These are phyloP conservation scores for Drosophila jambulina DNA, from an alignment of 1,140 invertebrate genomes.

Conservation along the genomic window DNA sequence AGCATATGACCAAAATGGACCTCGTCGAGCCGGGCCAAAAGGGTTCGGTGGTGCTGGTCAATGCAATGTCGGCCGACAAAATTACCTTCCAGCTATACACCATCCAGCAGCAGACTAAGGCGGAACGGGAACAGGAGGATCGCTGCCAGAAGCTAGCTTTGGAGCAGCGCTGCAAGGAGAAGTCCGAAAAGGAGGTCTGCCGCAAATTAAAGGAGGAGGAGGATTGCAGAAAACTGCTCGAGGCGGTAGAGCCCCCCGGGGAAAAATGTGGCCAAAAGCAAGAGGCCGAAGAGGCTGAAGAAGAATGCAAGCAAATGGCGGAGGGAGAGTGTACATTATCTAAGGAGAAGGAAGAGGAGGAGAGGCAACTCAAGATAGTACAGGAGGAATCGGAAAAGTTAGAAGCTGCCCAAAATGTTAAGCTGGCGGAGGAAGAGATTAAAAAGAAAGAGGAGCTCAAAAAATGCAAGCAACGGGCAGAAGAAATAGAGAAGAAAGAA, in stretches of 20 bases:
- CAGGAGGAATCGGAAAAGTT: constrained; percentile 9
- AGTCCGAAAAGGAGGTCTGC: constrained; percentile 1
- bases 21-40: constrained; percentile 26
- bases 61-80: constrained; percentile 53
- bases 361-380: neutral
- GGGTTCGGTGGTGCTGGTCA: constrained; percentile 43
- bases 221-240: neutral
- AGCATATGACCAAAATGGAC: constrained; percentile 35
- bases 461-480: constrained; percentile 4
- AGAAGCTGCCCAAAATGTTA: neutral
- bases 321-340: neutral
- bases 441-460: constrained; percentile 3
- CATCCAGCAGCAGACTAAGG: constrained; percentile 22
- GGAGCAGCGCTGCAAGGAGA: constrained; percentile 20
- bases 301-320: neutral
- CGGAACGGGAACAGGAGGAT: constrained; percentile 2
- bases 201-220: constrained; percentile 3
- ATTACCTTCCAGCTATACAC: constrained; percentile 47
- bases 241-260: neutral
- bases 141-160: constrained; percentile 2
- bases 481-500: neutral
- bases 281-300: too few relatives aligned
- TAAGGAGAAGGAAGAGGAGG: neutral
- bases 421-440: neutral
- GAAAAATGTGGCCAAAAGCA: neutral